Evolutionary conservation across 2,797 vertebrate species (phyloP), one percentile per base, ranked within the genome.

Genomic region (Streptopelia turtur): DNA sequence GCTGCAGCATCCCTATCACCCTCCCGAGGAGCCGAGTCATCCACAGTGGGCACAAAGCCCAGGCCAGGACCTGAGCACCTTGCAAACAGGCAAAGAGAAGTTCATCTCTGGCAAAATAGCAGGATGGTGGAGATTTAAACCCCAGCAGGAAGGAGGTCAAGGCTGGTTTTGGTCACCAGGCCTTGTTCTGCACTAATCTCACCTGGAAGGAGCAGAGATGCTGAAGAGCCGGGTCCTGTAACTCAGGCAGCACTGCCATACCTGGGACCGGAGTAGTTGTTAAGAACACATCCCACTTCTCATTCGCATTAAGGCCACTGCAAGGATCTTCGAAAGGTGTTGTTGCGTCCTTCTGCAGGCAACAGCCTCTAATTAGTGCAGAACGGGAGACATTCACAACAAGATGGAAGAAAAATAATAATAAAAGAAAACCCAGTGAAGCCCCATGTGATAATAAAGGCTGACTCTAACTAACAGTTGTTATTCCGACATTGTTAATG

Each of bases 401-500:
- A 70, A 94, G 90, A 80, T 20, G 60, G 66, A 57, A 11, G 47
- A 77, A 92, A 89, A 90, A 94, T n/a, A 74, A 93, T 47, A 90
- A 93, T 81, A 60, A 49, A 86, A 96, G 93, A 74, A 89, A 93
- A 85, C 20, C 68, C 83, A 70, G 75, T 3, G 81, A 92, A 96
- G 45, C 64, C 86, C 75, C 93, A 66, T 23, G 88, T 11, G 81
- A 83, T 95, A 93, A 85, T 95, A 95, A 95, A 93, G 87, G 83
- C 94, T 85, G 93, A 71, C 71, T 94, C 88, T 87, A 78, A 89
- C 88, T 95, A 96, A 95, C 94, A 96, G 96, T 97, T 96, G 94
- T 80, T 95, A 83, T 90, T 96, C 95, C 90, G 95, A 95, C 92
- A 85, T 89, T 91, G 93, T 96, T 96, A 96, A 97, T 95, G 95